Conservation (phyloP, 2,113 vertebrate genomes). For the Peucedramus taeniatus region DNA sequence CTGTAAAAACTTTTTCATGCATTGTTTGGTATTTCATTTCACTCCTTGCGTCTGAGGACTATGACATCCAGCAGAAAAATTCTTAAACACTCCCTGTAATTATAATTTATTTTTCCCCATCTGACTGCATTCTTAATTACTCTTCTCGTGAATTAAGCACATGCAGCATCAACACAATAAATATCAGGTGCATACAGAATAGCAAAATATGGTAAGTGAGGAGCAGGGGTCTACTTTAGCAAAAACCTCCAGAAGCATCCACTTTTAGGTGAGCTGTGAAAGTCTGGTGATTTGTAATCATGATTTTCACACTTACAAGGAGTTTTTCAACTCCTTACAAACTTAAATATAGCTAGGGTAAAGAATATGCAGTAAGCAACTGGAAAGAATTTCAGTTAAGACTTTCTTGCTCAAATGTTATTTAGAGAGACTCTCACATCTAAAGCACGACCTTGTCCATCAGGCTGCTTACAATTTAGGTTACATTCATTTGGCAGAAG, state of each 20-base stretch:
- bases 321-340: neutral
- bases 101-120: neutral
- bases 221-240: neutral
- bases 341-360: neutral
- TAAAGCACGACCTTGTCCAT: neutral
- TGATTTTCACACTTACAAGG: neutral
- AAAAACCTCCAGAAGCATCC: neutral
- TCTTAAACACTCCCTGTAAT: neutral
- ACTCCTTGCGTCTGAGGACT: neutral
- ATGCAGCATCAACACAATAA: neutral
- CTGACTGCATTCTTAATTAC: neutral
- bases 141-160: neutral
- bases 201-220: neutral
- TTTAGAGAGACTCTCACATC: neutral
- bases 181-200: neutral
- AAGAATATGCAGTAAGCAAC: neutral
- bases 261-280: neutral
- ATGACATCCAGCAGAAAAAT: neutral
- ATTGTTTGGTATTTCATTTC: neutral
- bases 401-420: neutral
- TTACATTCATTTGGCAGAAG: neutral
- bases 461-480: neutral
- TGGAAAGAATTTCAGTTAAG: neutral
- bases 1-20: neutral
- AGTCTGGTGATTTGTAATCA: neutral